Base-by-base conservation (phyloP, 2,888 invertebrate genomes). In the Apamea monoglypha region DNA sequence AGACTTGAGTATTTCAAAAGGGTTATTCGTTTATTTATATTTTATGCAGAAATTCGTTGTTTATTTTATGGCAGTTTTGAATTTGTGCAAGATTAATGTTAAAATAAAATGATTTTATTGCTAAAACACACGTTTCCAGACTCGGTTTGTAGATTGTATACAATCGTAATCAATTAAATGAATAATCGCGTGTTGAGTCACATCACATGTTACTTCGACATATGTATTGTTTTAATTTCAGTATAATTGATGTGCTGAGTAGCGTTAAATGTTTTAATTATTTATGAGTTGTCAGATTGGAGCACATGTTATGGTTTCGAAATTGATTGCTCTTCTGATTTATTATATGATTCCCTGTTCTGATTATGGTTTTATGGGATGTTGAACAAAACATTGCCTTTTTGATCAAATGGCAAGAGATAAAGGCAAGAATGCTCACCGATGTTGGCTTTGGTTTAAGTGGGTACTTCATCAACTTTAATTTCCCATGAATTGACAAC, bases 101-200 rank as follows among this genome's bases (percentile, higher is more conserved):
- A 44, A 36, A 80, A 47, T 32, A n/a, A 66, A 72, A 64, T 47
- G 14, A 14, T 77, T 74, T 78, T 78, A 77, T 72, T 80, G 70
- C 70, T 84, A n/a, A 76, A 82, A 74, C 76, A 80, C 1, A 68
- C 71, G 73, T 80, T 86, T 72, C 67, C 86, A 89, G 83, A 69
- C 74, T 83, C 36, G 76, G 61, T 82, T 81, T 83, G 75, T 84
- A 56, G 69, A 61, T 16, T 29, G 6, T 61, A 18, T 83, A 83
- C 82, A 81, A 85, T 87, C 73, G 78, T 88, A 89, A 90, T 89
- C 86, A 89, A 88, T 89, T 87, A 78, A 84, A 88, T 89, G 84
- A 86, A 86, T 89, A 88, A 91, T 83, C 78, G 74, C 53, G 59
- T 40, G 81, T 79, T 90, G 91, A 91, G 72, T 90, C 91, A 91